A percentile compares a stretch with the other conserved stretches of the same genome.
phyloP scores from a whole-genome alignment of 2,797 vertebrate genomes.

The Liasis olivaceus region DNA sequence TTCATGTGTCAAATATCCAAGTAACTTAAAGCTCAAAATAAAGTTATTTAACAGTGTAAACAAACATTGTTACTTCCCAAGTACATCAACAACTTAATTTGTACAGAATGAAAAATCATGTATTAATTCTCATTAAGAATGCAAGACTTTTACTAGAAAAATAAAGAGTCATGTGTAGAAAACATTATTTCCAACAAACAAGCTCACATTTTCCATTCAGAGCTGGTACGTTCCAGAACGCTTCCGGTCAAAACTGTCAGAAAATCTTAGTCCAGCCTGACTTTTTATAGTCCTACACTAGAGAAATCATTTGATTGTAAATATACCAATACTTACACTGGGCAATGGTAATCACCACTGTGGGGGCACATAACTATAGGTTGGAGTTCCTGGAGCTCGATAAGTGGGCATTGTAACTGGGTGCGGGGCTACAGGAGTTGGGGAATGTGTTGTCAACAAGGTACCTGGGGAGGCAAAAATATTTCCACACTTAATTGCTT shows the following conservation, averaged over 20 bases:
- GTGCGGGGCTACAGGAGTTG: slow-evolving; percentile 89
- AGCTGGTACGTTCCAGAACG: background rate
- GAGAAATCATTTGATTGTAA: slow-evolving; percentile 12
- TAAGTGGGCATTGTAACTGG: slow-evolving; percentile 93
- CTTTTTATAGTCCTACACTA: background rate
- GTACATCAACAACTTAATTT: background rate
- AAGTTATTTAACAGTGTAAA: background rate
- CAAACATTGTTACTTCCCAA: background rate
- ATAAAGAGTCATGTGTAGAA: background rate
- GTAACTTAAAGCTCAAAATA: background rate
- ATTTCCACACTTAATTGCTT: slow-evolving; percentile 20
- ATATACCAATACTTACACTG: slow-evolving; percentile 79
- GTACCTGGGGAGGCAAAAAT: slow-evolving; percentile 81
- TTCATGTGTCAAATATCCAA: background rate
- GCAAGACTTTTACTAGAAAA: background rate
- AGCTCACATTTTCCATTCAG: background rate
- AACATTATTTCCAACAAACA: background rate
- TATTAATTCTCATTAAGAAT: background rate
- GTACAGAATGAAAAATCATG: background rate
- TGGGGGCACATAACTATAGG: slow-evolving; percentile 97
- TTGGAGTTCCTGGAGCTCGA: slow-evolving; percentile 90
- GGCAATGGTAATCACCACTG: slow-evolving; percentile 90
- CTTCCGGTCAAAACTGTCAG: background rate
- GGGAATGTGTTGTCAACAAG: slow-evolving; percentile 95
- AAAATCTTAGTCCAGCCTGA: background rate